These are phyloP conservation scores for Colostygia pectinataria DNA, from an alignment of 2,888 invertebrate species.

Conservation along the genomic window DNA sequence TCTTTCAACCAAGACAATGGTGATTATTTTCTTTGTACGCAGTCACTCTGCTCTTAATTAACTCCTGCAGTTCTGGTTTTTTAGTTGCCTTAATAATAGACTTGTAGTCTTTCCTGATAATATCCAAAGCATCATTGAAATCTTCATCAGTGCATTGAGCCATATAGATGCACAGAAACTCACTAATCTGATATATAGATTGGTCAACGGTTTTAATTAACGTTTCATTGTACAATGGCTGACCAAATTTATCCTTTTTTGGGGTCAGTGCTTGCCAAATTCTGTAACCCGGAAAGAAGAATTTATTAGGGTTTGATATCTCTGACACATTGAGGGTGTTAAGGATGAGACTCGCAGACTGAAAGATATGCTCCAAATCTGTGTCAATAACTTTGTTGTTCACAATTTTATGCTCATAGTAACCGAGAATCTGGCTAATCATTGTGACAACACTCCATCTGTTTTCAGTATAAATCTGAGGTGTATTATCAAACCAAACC, in stretches of 20 bases:
- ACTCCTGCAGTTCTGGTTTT: conserved; percentile 45
- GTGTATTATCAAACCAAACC: conserved; percentile 63
- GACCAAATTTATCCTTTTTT: conserved; percentile 10
- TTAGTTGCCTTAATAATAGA: conserved; percentile 50
- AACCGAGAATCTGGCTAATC: conserved; percentile 56
- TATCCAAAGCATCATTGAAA: conserved; percentile 53
- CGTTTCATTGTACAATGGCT: conserved; percentile 53
- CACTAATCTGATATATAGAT: conserved; percentile 14
- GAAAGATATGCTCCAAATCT: conserved; percentile 65
- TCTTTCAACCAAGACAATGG: neutral
- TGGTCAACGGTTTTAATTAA: conserved; percentile 40
- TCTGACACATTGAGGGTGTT: conserved; percentile 50
- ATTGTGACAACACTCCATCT: conserved; percentile 52
- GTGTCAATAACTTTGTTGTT: conserved; percentile 63
- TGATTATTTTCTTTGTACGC: conserved; percentile 40
- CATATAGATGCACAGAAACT: conserved; percentile 55
- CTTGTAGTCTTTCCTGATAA: conserved; percentile 54
- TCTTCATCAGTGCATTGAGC: conserved; percentile 57
- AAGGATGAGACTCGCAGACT: conserved; percentile 59
- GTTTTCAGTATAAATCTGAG: conserved; percentile 52
- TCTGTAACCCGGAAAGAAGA: conserved; percentile 56
- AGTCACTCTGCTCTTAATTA: conserved; percentile 50
- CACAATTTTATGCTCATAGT: conserved; percentile 65
- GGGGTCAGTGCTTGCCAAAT: conserved; percentile 60
- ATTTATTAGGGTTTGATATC: conserved; percentile 51